Percentiles rank a stretch among this genome's conserved stretches.
Evolutionary conservation across 1,140 invertebrate species (phyloP).

Genomic region (Thalassaphorura encarpata): DNA sequence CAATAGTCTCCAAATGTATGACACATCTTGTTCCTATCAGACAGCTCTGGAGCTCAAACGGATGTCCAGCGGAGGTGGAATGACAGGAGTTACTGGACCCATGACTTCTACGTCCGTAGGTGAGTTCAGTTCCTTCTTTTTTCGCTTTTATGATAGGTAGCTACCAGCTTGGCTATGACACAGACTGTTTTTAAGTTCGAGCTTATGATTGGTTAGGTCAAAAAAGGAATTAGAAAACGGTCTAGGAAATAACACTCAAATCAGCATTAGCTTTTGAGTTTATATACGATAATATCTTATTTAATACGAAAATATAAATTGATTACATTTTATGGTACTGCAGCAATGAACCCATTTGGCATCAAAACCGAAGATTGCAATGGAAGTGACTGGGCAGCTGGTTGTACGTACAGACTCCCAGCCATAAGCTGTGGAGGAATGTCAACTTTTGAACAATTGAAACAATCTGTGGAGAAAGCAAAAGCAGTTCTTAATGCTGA

Average conservation of each 20-base stretch:
- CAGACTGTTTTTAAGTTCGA: too few relatives aligned
- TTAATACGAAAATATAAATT: too few relatives aligned
- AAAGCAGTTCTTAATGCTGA: slow-evolving; percentile 56
- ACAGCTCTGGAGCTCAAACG: slow-evolving; percentile 72
- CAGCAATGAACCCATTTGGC: slow-evolving; percentile 31
- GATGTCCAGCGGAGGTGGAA: slow-evolving; percentile 40
- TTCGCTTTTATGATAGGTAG: not conserved
- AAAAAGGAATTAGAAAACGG: too few relatives aligned
- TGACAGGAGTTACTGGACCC: slow-evolving; percentile 29
- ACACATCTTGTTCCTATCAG: slow-evolving; percentile 78
- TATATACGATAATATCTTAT: too few relatives aligned
- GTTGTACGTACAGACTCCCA: slow-evolving; percentile 50
- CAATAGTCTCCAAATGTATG: slow-evolving; percentile 56
- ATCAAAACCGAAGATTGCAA: slow-evolving; percentile 47
- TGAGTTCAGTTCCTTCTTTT: slow-evolving; percentile 19
- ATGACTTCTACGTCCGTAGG: slow-evolving; percentile 32
- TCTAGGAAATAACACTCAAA: too few relatives aligned
- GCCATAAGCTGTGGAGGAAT: slow-evolving; percentile 34
- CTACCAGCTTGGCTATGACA: too few relatives aligned
- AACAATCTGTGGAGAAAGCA: slow-evolving; percentile 77
- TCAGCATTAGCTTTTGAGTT: too few relatives aligned
- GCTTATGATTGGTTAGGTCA: too few relatives aligned
- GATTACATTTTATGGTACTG: not conserved
- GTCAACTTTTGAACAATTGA: slow-evolving; percentile 73
- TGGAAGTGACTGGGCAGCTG: slow-evolving; percentile 52